Evolutionary conservation across 1,140 invertebrate genomes (phyloP).

Genomic region (Varroa destructor): DNA sequence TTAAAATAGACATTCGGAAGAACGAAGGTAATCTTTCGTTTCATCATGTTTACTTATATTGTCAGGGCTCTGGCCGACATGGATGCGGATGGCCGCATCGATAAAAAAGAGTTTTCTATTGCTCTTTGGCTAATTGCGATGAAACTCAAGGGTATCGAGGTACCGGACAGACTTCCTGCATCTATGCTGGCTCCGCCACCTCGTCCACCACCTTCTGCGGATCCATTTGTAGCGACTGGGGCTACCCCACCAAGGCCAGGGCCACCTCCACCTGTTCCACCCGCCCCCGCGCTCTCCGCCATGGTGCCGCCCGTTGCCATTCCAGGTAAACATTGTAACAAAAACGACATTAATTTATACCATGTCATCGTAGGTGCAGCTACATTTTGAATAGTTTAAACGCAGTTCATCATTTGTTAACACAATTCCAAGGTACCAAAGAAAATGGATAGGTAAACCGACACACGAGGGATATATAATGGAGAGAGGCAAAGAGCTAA

Average conservation of each 20-base stretch:
- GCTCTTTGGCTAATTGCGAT: slow-evolving; percentile 92
- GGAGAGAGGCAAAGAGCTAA: too few species aligned
- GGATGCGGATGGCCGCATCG: slow-evolving; percentile 90
- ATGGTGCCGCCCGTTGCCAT: too few species aligned
- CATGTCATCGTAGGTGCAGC: too few species aligned
- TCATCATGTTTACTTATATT: slow-evolving; percentile 30
- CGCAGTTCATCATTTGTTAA: too few species aligned
- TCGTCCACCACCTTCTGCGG: slow-evolving; percentile 32
- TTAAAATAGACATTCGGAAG: too few species aligned
- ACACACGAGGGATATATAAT: too few species aligned
- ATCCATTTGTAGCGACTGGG: slow-evolving; percentile 30
- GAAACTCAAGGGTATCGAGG: slow-evolving; percentile 75
- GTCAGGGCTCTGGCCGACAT: slow-evolving; percentile 77
- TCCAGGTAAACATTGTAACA: too few species aligned
- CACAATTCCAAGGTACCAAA: too few species aligned
- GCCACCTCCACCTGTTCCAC: slow-evolving; percentile 35
- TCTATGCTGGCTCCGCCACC: slow-evolving; percentile 43
- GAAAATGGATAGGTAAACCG: too few species aligned
- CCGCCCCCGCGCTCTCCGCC: neutral
- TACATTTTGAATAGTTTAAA: too few species aligned
- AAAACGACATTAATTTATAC: too few species aligned
- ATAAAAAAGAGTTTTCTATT: slow-evolving; percentile 90
- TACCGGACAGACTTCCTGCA: slow-evolving; percentile 69
- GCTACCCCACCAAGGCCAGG: slow-evolving; percentile 36
- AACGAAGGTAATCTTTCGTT: too few species aligned